These are phyloP conservation scores for Acanthosepion pharaonis DNA, from an alignment of 2,888 invertebrate species.

Conservation along the genomic window DNA sequence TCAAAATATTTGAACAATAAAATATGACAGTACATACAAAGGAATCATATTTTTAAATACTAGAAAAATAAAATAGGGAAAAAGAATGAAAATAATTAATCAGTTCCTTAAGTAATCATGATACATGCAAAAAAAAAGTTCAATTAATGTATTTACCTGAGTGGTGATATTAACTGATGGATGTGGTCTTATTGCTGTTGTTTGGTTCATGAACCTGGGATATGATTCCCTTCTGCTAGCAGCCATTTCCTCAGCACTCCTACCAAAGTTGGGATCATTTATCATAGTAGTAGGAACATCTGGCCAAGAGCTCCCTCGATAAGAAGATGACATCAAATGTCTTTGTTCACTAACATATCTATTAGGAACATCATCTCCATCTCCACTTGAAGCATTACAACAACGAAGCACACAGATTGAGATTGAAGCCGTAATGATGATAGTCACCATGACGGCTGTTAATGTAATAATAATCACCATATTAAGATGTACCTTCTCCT, in stretches of 20 bases:
- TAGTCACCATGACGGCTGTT: background rate
- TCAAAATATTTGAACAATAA: too few species aligned
- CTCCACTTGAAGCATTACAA: constrained; percentile 33
- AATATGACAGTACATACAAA: too few species aligned
- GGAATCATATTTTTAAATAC: too few species aligned
- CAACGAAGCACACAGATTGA: background rate
- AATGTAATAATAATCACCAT: constrained; percentile 9
- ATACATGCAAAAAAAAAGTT: too few species aligned
- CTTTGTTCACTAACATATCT: constrained; percentile 14
- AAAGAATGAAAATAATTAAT: too few species aligned
- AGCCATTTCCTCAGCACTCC: constrained; percentile 8
- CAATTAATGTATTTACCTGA: background rate
- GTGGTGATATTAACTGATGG: background rate
- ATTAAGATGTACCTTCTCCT: background rate
- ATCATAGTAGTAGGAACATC: background rate
- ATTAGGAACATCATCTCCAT: constrained; percentile 15
- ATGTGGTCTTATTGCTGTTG: background rate
- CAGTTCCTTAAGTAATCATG: too few species aligned
- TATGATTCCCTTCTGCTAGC: background rate
- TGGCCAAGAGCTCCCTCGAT: constrained; percentile 20
- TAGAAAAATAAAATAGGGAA: too few species aligned
- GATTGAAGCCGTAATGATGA: background rate
- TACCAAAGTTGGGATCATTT: background rate
- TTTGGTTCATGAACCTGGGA: background rate
- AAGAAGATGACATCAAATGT: background rate